These are phyloP conservation scores for Agelaius phoeniceus DNA, from an alignment of 2,113 vertebrate species.

Conservation along the genomic window DNA sequence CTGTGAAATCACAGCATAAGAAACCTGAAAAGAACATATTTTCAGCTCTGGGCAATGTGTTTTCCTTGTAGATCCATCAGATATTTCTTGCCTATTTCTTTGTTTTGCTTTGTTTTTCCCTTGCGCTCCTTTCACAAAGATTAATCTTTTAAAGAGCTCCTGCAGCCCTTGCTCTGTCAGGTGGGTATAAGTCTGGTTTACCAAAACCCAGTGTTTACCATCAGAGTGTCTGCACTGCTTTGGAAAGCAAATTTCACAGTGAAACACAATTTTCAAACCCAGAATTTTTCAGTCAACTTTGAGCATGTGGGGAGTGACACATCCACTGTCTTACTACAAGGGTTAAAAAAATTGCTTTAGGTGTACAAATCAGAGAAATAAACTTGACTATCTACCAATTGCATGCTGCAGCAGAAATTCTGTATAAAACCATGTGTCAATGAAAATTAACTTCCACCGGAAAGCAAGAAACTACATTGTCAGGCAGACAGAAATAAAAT, in stretches of 20 bases:
- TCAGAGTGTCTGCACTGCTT: background rate
- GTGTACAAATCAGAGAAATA: background rate
- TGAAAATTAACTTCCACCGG: background rate
- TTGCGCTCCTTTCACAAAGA: background rate
- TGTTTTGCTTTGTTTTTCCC: background rate
- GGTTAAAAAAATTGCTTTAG: background rate
- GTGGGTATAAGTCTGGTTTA: background rate
- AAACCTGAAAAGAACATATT: conserved; percentile 30
- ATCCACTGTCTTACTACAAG: background rate
- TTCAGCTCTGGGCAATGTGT: conserved; percentile 27
- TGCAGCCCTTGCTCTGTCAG: background rate
- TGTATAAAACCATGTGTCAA: background rate
- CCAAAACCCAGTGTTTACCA: background rate
- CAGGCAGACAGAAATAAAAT: background rate
- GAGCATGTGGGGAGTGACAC: background rate
- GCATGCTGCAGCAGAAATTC: background rate
- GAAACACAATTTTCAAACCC: background rate
- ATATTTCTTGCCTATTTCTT: background rate
- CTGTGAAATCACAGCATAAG: background rate
- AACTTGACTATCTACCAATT: background rate
- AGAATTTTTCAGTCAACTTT: background rate
- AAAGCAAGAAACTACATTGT: background rate
- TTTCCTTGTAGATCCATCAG: background rate
- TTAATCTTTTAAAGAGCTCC: conserved; percentile 23
- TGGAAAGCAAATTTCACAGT: background rate